phyloP scores from a whole-genome alignment of 2,797 vertebrate genomes.

The Chiloscyllium punctatum region DNA sequence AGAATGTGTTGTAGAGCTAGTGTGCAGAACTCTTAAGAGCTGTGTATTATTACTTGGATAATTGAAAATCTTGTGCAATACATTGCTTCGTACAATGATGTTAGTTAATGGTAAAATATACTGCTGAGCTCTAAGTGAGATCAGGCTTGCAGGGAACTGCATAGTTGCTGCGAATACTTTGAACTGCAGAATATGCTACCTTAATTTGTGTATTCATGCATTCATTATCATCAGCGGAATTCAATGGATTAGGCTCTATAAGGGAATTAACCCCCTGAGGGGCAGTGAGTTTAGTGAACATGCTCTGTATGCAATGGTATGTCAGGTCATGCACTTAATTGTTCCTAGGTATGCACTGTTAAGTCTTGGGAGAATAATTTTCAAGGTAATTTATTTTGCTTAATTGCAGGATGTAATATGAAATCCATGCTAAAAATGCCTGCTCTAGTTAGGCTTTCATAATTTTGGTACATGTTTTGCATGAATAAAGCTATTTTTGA shows the following conservation, averaged over 20 bases:
- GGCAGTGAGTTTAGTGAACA: conserved; percentile 41
- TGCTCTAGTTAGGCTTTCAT: not conserved
- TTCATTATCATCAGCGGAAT: conserved; percentile 42
- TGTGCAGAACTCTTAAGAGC: not conserved
- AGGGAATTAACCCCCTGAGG: conserved; percentile 44
- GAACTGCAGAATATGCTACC: not conserved
- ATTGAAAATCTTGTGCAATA: not conserved
- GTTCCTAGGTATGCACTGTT: conserved; percentile 39
- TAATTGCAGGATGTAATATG: not conserved
- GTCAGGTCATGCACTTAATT: conserved; percentile 43
- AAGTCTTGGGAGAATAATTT: conserved; percentile 7
- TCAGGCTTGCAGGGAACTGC: not conserved
- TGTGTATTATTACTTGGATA: not conserved
- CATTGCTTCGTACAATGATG: not conserved
- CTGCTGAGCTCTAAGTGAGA: not conserved
- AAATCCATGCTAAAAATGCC: not conserved
- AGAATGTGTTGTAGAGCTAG: not conserved
- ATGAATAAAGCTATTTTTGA: not conserved
- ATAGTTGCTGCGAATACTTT: conserved; percentile 5
- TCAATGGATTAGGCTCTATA: conserved; percentile 42
- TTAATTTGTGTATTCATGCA: not conserved
- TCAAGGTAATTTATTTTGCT: not conserved
- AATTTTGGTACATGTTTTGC: not conserved
- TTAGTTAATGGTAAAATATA: not conserved
- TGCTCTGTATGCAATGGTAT: conserved; percentile 44